These are phyloP conservation scores for Asbolus verrucosus DNA, from an alignment of 1,140 invertebrate species.

Conservation along the genomic window DNA sequence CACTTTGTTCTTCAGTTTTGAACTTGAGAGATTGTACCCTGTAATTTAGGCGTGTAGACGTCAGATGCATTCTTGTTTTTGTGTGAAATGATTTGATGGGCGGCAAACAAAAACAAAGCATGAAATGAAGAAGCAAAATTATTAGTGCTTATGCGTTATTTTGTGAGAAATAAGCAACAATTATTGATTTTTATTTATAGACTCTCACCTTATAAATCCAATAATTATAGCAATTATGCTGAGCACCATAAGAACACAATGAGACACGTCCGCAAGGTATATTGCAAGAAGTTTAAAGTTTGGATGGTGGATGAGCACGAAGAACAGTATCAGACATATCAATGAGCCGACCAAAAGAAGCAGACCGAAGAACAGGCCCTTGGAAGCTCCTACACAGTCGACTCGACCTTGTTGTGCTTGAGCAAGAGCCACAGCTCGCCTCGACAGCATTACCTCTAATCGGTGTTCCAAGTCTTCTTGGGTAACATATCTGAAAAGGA, in stretches of 20 bases:
- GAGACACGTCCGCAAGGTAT: slow-evolving; percentile 90
- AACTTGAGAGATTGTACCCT: slow-evolving; percentile 90
- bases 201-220: slow-evolving; percentile 87
- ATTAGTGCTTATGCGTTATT: slow-evolving; percentile 5
- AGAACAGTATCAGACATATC: slow-evolving; percentile 94
- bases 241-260: slow-evolving; percentile 87
- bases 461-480: slow-evolving; percentile 88
- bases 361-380: slow-evolving; percentile 93
- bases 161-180: too few species aligned
- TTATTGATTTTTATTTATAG: too few species aligned
- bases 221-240: slow-evolving; percentile 90
- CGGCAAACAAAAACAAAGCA: slow-evolving; percentile 52
- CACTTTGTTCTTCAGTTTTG: slow-evolving; percentile 87
- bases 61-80: slow-evolving; percentile 53
- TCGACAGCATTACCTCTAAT: slow-evolving; percentile 84
- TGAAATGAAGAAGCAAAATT: slow-evolving; percentile 30
- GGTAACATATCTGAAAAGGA: slow-evolving; percentile 70
- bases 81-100: slow-evolving; percentile 46
- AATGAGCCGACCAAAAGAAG: slow-evolving; percentile 90
- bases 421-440: slow-evolving; percentile 84
- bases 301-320: slow-evolving; percentile 88
- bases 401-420: slow-evolving; percentile 84
- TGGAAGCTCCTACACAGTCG: slow-evolving; percentile 92
- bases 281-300: slow-evolving; percentile 85
- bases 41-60: slow-evolving; percentile 62